These are phyloP conservation scores for Phorcus lineatus DNA, from an alignment of 2,888 invertebrate genomes.

Conservation along the genomic window DNA sequence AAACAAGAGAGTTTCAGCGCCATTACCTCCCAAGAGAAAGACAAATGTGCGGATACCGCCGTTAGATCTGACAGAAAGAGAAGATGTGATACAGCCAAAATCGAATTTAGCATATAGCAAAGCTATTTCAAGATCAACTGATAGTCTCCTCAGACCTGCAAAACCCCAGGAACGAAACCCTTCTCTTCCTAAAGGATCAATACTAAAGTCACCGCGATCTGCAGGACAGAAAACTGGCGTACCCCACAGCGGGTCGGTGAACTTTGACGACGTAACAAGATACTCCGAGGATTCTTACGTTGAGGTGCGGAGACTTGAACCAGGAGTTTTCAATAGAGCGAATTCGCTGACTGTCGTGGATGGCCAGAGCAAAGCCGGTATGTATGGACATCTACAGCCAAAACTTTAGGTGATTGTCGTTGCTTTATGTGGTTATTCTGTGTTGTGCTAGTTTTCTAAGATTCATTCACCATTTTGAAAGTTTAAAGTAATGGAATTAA, in stretches of 20 bases:
- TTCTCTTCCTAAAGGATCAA: background rate
- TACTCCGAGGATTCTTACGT: constrained; percentile 38
- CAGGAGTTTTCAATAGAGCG: background rate
- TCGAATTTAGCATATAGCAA: background rate
- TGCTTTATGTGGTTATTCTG: background rate
- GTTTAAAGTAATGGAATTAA: no score
- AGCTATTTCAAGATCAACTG: background rate
- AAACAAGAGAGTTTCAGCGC: background rate
- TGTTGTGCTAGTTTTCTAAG: no score
- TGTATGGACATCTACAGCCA: constrained; percentile 14
- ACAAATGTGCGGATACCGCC: background rate
- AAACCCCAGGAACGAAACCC: background rate
- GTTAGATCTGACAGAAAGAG: background rate
- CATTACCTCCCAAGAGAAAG: background rate
- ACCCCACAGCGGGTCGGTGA: background rate
- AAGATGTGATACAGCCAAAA: background rate
- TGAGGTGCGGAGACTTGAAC: constrained; percentile 25
- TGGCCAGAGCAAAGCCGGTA: constrained; percentile 5
- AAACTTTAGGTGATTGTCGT: constrained; percentile 11
- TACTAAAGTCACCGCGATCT: background rate
- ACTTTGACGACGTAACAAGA: background rate
- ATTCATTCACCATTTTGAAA: no score
- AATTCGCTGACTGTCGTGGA: constrained; percentile 32
- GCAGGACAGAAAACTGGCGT: background rate
- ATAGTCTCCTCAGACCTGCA: background rate